phyloP scores from a whole-genome alignment of 2,797 vertebrate genomes.

The Danio kyathit region DNA sequence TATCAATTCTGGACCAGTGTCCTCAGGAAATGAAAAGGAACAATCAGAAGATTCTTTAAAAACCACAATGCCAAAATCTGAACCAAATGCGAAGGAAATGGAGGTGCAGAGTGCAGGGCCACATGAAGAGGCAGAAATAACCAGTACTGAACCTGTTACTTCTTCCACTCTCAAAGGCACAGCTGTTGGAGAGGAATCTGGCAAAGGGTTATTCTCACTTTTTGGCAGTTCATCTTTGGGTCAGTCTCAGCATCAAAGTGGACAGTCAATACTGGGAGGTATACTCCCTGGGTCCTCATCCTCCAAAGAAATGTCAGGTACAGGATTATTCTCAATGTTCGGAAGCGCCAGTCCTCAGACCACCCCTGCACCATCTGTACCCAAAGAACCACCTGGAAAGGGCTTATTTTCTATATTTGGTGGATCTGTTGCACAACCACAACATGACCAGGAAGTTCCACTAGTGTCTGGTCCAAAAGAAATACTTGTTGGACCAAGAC shows the following conservation, averaged over 20 bases:
- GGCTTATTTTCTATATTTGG: conserved; percentile 79
- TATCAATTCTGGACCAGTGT: conserved; percentile 47
- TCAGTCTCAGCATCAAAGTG: conserved; percentile 66
- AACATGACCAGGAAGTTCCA: conserved; percentile 42
- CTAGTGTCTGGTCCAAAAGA: background rate
- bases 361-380: conserved; percentile 50
- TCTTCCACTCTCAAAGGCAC: conserved; percentile 64
- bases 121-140: conserved; percentile 54
- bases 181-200: conserved; percentile 69
- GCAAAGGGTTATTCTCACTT: conserved; percentile 74
- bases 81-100: background rate
- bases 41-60: conserved; percentile 3
- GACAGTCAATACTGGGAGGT: conserved; percentile 76
- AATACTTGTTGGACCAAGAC: conserved; percentile 28
- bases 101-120: conserved; percentile 51
- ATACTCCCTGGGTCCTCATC: conserved; percentile 78
- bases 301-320: conserved; percentile 73
- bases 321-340: conserved; percentile 89
- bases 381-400: conserved; percentile 73
- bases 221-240: conserved; percentile 69
- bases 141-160: background rate
- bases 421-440: conserved; percentile 69
- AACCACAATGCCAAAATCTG: conserved; percentile 42
- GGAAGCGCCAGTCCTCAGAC: conserved; percentile 72
- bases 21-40: conserved; percentile 34